Base-by-base conservation (phyloP, 2,888 invertebrate species). In the Mythimna pallens region DNA sequence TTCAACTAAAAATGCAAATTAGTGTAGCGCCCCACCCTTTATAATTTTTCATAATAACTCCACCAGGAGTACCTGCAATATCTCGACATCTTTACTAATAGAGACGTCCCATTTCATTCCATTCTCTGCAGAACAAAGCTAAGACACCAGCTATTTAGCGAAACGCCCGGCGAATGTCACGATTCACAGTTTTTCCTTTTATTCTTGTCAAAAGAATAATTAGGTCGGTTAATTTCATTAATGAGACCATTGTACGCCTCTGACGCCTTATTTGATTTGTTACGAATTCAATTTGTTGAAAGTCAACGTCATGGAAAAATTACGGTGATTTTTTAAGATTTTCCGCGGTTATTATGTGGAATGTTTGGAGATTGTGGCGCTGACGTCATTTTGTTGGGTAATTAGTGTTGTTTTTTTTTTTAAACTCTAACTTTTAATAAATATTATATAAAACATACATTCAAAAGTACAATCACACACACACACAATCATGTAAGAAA, bases 151-250 rank as follows among this genome's bases (percentile, higher is more conserved):
- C 59, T 82, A 80, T 80, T 73, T 72, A 77, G 61, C 59, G 65
- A 76, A 77, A 70, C 55, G 73, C 58, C 78, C 65, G 65, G 70
- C 65, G 65, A 83, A 79, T 84, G 82, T 86, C 80, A 81, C 77
- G 81, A 61, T 59, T 70, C 65, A 61, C 70, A 73, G 68, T 82
- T 76, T 76, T 77, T 77, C 79, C 79, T 70, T 80, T 83, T 84
- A 77, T 81, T 78, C 71, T 73, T 68, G 71, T 82, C 82, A 78
- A 92, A 92, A 90, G 92, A 93, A 93, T 93, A 94, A 94, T 94
- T 91, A 92, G 89, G 89, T 90, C 89, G 87, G 92, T 91, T 93
- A 94, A 94, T 92, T 90, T 88, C 88, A 91, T 93, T 92, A 93
- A 93, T 91, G 92, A 92, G 88, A 76, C 88, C 91, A 92, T 92